Conservation (phyloP, 2,888 invertebrate genomes). For the Allygus modestus region DNA sequence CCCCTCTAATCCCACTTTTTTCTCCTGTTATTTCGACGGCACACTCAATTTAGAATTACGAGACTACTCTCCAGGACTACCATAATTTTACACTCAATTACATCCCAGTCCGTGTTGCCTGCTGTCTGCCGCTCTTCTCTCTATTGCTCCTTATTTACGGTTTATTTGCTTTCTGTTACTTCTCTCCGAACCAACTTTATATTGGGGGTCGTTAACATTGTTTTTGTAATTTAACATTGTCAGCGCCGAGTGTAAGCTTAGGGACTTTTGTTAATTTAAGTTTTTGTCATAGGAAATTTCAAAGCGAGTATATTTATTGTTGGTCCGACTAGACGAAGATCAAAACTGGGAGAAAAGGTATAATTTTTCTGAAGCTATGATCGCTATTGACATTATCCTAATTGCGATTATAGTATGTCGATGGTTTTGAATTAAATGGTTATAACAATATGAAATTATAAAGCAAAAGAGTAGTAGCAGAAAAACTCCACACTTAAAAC, state of each 20-base stretch:
- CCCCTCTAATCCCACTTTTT: constrained; percentile 63
- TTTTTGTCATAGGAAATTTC: too few species aligned
- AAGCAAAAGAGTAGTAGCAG: too few species aligned
- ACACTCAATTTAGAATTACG: constrained; percentile 66
- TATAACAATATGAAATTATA: too few species aligned
- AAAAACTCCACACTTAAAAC: too few species aligned
- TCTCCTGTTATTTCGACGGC: constrained; percentile 64
- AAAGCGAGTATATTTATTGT: too few species aligned
- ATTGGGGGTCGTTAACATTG: not conserved
- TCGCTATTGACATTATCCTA: too few species aligned
- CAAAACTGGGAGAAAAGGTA: too few species aligned
- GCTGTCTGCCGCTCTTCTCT: constrained; percentile 43
- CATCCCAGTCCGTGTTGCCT: constrained; percentile 50
- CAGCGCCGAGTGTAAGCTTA: not conserved
- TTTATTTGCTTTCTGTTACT: constrained; percentile 56
- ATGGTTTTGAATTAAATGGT: too few species aligned
- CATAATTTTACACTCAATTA: constrained; percentile 68
- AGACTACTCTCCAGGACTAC: constrained; percentile 64
- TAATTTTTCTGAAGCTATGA: too few species aligned
- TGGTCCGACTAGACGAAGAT: too few species aligned
- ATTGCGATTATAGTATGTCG: too few species aligned
- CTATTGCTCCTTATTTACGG: constrained; percentile 52
- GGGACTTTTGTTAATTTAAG: too few species aligned
- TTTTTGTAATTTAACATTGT: constrained; percentile 11
- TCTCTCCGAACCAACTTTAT: constrained; percentile 52